Evolutionary conservation across 23 tunicate genomes (phyloP), one percentile per base, ranked within the genome.

Genomic region (Phallusia fumigata): DNA sequence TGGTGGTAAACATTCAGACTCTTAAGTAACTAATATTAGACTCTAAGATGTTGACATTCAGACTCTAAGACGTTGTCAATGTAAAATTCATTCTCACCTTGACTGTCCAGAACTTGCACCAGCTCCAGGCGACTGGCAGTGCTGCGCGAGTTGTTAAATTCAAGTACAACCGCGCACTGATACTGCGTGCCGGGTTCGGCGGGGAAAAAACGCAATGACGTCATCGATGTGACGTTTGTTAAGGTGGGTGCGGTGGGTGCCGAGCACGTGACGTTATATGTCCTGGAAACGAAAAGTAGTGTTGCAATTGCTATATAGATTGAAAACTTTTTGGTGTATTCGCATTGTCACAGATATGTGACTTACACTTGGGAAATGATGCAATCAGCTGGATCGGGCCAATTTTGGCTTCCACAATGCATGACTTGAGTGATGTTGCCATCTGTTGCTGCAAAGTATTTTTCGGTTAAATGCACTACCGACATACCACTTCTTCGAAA

Each of bases 51-150:
- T n/a, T n/a, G n/a, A n/a, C n/a, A n/a, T n/a, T n/a, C n/a, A n/a
- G n/a, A n/a, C n/a, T n/a, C n/a, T n/a, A n/a, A n/a, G n/a, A n/a
- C n/a, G n/a, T 51, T 18, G 15, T 51, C 18, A 51, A 6, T 58
- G 69, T 24, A 58, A 58, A 21, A 24, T 58, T 6, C 69, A 6
- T 58, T 58, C 3, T 53, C 33, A 82, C 85, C 64, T 36, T 69
- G 77, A 24, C 45, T 74, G 36, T 82, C 85, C 19, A 52, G 53
- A 33, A 82, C 74, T 82, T 82, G 85, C n/a, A 82, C 85, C 53
- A 44, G 34, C 28, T 33, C 78, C 33, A 5, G 28, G 13, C 64
- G 51, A 44, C 85, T 82, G 33, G n/a, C 32, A 5, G 78, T 69
- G 16, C 78, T 40, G 18, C 31, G 10, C 21, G 53, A 32, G 19